These are phyloP conservation scores for Agrypnia vestita DNA, from an alignment of 1,140 invertebrate species.

Conservation along the genomic window DNA sequence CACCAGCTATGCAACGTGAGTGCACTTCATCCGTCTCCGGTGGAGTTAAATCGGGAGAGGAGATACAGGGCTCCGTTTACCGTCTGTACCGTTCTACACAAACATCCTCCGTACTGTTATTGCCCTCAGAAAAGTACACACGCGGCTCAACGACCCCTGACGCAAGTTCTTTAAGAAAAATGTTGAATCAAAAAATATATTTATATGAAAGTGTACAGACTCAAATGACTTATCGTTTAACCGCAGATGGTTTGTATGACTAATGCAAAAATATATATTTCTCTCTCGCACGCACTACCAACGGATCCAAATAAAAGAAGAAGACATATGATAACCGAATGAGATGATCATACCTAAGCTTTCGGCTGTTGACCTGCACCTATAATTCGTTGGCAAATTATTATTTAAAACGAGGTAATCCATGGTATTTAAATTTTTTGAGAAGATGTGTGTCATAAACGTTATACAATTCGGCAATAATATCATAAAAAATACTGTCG, in stretches of 20 bases:
- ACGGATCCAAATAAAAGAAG: too few relatives aligned
- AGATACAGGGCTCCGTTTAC: background rate
- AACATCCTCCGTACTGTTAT: conserved; percentile 20
- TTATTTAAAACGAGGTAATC: too few relatives aligned
- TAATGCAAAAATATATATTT: background rate
- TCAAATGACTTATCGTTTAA: background rate
- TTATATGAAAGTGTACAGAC: background rate
- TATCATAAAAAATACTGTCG: too few relatives aligned
- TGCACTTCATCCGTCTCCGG: conserved; percentile 7
- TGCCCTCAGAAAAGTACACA: background rate
- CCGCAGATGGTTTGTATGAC: background rate
- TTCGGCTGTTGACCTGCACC: too few relatives aligned
- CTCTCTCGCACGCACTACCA: background rate
- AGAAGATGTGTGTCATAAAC: too few relatives aligned
- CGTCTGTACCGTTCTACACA: conserved; percentile 14
- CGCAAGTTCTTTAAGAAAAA: background rate
- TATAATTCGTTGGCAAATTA: too few relatives aligned
- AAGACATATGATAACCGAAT: too few relatives aligned
- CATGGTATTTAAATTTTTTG: too few relatives aligned
- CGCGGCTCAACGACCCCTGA: conserved; percentile 1
- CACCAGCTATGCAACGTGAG: background rate
- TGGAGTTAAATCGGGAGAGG: conserved; percentile 25
- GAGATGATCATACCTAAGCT: background rate
- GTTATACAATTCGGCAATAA: too few relatives aligned
- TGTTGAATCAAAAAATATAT: background rate